Percentiles rank a stretch among this genome's conserved stretches.
Evolutionary conservation across 2,113 vertebrate species (phyloP).

Genomic region (Ptilonorhynchus violaceus): DNA sequence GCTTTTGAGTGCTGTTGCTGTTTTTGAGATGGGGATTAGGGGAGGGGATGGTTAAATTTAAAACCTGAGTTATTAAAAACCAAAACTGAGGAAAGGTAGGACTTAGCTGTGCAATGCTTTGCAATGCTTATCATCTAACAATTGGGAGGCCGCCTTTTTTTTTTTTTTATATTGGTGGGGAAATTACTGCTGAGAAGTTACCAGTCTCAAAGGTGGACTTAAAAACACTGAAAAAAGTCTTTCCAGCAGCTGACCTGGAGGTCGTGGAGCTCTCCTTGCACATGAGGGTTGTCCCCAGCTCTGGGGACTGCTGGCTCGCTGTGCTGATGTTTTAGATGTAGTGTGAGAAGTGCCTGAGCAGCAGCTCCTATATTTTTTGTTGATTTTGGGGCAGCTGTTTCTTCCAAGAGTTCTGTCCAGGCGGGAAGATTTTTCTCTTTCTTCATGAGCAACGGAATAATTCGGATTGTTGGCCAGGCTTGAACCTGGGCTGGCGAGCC

Average conservation of each 20-base stretch:
- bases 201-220: not conserved
- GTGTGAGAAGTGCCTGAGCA: not conserved
- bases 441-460: rapidly evolving
- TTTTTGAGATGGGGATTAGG: not conserved
- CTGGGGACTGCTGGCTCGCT: not conserved
- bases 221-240: not conserved
- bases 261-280: rapidly evolving
- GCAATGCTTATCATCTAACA: not conserved
- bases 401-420: not conserved
- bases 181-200: not conserved
- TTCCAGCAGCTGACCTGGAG: not conserved
- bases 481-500: no score
- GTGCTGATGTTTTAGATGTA: not conserved
- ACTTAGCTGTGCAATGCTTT: not conserved
- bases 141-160: not conserved
- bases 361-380: not conserved
- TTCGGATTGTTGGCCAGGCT: rapidly evolving
- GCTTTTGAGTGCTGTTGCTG: not conserved
- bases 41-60: not conserved
- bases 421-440: not conserved
- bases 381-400: not conserved
- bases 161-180: not conserved
- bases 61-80: not conserved
- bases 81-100: not conserved
- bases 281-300: rapidly evolving